Percentiles rank a stretch among this genome's conserved stretches.
Conservation (phyloP, 2,888 invertebrate genomes). For the Morpho helenor region DNA sequence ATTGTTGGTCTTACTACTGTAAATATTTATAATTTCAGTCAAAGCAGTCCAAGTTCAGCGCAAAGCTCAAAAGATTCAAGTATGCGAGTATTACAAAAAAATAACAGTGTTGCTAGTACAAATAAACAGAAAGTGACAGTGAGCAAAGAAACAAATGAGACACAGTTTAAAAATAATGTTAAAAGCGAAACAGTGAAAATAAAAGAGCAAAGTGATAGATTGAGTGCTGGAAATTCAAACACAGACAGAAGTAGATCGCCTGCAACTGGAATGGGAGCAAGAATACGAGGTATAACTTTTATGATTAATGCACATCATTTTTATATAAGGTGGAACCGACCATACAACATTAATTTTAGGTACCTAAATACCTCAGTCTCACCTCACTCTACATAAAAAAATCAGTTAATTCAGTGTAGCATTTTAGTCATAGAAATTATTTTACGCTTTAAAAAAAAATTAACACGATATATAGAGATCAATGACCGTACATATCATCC, state of each 20-base stretch:
- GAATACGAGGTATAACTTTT: slow-evolving; percentile 11
- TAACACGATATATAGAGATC: too few relatives aligned
- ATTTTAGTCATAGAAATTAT: too few relatives aligned
- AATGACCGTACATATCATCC: too few relatives aligned
- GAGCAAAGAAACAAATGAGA: not conserved
- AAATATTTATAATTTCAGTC: slow-evolving; percentile 2
- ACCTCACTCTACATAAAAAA: too few relatives aligned
- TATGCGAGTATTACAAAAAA: not conserved
- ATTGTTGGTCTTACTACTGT: not conserved
- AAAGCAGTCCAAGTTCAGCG: not conserved
- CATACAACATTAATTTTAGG: too few relatives aligned
- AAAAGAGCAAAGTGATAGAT: slow-evolving; percentile 1
- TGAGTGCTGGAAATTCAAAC: not conserved
- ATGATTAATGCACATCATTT: too few relatives aligned
- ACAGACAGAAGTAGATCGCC: slow-evolving; percentile 10
- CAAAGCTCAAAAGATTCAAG: not conserved
- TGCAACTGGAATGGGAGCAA: slow-evolving; percentile 3
- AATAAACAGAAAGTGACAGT: not conserved
- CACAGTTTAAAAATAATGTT: slow-evolving; percentile 10
- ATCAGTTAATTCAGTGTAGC: too few relatives aligned
- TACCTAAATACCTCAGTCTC: too few relatives aligned
- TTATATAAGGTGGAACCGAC: too few relatives aligned
- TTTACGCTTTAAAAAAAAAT: too few relatives aligned
- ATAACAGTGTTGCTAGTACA: not conserved
- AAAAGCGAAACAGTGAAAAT: slow-evolving; percentile 3